phyloP scores from a whole-genome alignment of 2,113 vertebrate genomes.

The Gorsachius goisagi region DNA sequence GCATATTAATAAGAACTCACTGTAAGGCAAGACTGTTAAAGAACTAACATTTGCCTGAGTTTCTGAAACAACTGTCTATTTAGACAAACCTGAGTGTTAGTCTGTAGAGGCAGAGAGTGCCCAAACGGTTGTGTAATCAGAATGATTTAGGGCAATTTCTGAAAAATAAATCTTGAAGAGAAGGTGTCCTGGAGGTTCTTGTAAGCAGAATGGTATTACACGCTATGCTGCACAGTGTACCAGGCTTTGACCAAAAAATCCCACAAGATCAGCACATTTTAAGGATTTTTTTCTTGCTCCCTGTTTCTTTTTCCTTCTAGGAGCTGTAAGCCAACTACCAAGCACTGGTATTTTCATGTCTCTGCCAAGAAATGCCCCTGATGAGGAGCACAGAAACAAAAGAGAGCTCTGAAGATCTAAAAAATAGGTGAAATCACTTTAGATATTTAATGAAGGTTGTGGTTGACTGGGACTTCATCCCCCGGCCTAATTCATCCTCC shows the following conservation, averaged over 20 bases:
- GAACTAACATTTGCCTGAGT: neutral
- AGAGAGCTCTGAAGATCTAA: neutral
- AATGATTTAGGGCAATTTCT: neutral
- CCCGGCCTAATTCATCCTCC: neutral
- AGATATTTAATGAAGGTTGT: neutral
- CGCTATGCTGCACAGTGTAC: rapidly evolving
- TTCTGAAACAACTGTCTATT: neutral
- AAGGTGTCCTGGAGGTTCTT: neutral
- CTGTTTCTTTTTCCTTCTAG: neutral
- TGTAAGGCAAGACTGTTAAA: neutral
- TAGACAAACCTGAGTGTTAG: neutral
- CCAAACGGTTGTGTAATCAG: neutral
- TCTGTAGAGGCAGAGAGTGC: neutral
- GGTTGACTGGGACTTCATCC: neutral
- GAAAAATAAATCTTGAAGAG: neutral
- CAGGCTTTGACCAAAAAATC: neutral
- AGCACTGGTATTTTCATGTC: neutral
- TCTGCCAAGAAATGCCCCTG: neutral
- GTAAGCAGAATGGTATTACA: neutral
- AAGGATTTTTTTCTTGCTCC: neutral
- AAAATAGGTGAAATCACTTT: neutral
- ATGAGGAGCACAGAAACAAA: neutral
- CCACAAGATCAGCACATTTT: neutral
- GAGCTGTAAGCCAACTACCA: neutral
- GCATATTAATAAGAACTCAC: neutral